These are phyloP conservation scores for Climacteris rufus DNA, from an alignment of 2,113 vertebrate species.

Conservation along the genomic window DNA sequence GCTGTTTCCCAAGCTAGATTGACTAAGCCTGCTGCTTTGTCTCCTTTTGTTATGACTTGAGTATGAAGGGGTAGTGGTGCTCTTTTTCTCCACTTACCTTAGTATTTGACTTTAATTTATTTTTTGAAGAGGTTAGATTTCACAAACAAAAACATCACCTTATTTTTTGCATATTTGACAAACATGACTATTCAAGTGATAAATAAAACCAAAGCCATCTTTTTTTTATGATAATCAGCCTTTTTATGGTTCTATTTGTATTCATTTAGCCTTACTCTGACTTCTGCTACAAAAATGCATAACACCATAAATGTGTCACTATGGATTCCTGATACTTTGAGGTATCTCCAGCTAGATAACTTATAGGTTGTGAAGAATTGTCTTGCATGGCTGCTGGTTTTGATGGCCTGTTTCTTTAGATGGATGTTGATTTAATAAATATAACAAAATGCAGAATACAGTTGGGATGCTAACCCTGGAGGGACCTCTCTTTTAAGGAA, in stretches of 20 bases:
- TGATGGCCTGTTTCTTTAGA: background rate
- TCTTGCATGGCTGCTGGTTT: background rate
- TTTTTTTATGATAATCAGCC: background rate
- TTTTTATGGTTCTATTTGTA: background rate
- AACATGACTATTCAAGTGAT: background rate
- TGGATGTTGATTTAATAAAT: background rate
- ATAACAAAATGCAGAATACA: background rate
- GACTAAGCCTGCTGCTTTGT: background rate
- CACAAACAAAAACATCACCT: background rate
- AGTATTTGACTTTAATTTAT: background rate
- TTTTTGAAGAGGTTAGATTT: background rate
- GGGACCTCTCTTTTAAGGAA: background rate
- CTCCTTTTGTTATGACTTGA: background rate
- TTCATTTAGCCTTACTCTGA: background rate
- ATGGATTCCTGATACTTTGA: background rate
- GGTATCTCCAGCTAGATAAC: background rate
- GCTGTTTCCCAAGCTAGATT: background rate
- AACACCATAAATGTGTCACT: background rate
- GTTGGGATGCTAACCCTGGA: background rate
- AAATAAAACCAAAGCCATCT: accelerated
- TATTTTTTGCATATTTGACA: background rate
- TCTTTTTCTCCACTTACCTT: background rate
- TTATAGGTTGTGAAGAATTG: background rate
- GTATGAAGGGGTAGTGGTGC: background rate
- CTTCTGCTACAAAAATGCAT: background rate